phyloP scores from a whole-genome alignment of 2,888 invertebrate species.

The Diaphora mendica region DNA sequence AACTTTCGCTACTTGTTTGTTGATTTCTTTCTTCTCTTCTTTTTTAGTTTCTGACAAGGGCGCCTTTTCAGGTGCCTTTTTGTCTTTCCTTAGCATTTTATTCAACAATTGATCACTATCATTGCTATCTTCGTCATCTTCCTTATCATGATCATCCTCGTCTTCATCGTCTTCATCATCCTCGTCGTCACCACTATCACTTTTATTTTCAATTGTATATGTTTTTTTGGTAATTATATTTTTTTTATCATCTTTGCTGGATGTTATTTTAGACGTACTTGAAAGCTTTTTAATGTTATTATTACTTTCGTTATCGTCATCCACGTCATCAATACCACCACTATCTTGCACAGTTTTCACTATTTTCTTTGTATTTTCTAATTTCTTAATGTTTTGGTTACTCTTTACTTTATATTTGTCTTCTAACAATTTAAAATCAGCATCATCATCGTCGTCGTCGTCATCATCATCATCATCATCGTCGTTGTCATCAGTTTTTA shows the following conservation, averaged over 20 bases:
- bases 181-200: constrained; percentile 5
- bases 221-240: constrained; percentile 1
- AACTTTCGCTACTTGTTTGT: not conserved
- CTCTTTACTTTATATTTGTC: constrained; percentile 18
- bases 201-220: not conserved
- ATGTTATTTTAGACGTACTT: constrained; percentile 9
- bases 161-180: constrained; percentile 11
- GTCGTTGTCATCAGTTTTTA: constrained; percentile 14
- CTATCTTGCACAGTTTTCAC: not conserved
- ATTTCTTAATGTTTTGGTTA: constrained; percentile 7
- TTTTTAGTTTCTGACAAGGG: constrained; percentile 18
- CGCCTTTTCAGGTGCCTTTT: constrained; percentile 15
- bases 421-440: not conserved
- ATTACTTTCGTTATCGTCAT: not conserved
- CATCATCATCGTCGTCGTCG: constrained; percentile 17
- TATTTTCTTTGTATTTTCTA: not conserved
- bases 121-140: not conserved
- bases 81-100: not conserved
- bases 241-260: constrained; percentile 13
- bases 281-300: not conserved
- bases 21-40: constrained; percentile 19
- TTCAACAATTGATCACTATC: not conserved
- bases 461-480: constrained; percentile 9
- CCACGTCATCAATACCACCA: constrained; percentile 5
- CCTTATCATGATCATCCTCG: constrained; percentile 9